phyloP scores from a whole-genome alignment of 2,888 invertebrate species.

The Heliconius cydno region DNA sequence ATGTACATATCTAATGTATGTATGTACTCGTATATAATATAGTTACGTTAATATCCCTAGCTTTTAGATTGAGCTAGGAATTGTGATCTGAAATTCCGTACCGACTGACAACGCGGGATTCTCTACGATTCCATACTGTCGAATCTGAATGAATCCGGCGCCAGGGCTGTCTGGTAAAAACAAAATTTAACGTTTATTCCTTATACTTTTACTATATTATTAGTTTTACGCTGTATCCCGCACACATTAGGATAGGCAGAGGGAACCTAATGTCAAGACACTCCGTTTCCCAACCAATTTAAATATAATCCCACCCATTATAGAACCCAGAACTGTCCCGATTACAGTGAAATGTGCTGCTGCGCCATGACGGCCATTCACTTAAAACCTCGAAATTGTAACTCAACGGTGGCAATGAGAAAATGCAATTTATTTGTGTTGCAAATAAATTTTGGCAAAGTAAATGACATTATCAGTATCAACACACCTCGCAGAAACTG shows the following conservation, averaged over 20 bases:
- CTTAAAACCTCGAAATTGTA: background rate
- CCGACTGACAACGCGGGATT: conserved; percentile 36
- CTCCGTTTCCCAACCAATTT: too few species aligned
- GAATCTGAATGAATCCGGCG: conserved; percentile 21
- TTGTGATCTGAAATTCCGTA: conserved; percentile 37
- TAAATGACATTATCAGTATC: background rate
- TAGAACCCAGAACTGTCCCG: background rate
- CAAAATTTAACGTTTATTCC: too few species aligned
- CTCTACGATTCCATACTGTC: conserved; percentile 30
- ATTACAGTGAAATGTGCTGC: background rate
- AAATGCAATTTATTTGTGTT: background rate
- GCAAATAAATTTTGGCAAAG: background rate
- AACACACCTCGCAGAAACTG: background rate
- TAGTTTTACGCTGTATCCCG: too few species aligned
- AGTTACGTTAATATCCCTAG: background rate
- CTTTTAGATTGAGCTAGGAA: conserved; percentile 18
- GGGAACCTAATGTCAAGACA: too few species aligned
- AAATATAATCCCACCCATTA: too few species aligned
- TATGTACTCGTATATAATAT: background rate
- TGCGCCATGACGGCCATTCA: background rate
- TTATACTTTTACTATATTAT: too few species aligned
- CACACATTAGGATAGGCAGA: too few species aligned
- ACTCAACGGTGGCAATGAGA: background rate
- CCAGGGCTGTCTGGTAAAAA: conserved; percentile 29
- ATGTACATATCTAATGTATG: background rate